A percentile compares a stretch with the other conserved stretches of the same genome.
phyloP scores from a whole-genome alignment of 2,888 invertebrate species.

The Cantharis nigra region DNA sequence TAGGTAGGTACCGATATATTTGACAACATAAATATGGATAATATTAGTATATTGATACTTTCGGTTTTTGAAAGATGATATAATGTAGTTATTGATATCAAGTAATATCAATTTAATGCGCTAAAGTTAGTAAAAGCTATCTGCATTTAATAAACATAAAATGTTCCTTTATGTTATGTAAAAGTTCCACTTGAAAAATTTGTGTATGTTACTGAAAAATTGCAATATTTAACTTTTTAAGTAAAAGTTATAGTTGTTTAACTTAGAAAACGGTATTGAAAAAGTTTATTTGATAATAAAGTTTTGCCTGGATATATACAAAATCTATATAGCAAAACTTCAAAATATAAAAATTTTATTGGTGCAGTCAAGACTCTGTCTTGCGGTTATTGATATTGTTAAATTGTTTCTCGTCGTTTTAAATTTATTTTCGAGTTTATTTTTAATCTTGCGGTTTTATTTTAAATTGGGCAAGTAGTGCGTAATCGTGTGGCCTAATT shows the following conservation, averaged over 20 bases:
- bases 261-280: neutral
- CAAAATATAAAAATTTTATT: neutral
- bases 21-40: too few relatives aligned
- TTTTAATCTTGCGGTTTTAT: neutral
- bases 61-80: neutral
- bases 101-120: neutral
- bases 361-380: neutral
- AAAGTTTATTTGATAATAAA: neutral
- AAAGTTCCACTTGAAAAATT: neutral
- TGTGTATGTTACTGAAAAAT: neutral
- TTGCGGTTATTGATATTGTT: neutral
- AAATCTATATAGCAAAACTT: neutral
- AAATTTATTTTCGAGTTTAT: neutral
- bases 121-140: neutral
- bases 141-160: neutral
- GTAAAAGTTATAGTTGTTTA: neutral
- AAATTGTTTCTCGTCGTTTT: neutral
- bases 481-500: neutral
- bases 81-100: neutral
- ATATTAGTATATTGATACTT: too few relatives aligned
- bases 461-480: neutral
- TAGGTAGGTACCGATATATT: too few relatives aligned
- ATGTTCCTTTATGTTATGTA: neutral
- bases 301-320: neutral
- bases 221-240: neutral